Base-by-base conservation (phyloP, 2,797 vertebrate genomes). In the Morus bassanus region DNA sequence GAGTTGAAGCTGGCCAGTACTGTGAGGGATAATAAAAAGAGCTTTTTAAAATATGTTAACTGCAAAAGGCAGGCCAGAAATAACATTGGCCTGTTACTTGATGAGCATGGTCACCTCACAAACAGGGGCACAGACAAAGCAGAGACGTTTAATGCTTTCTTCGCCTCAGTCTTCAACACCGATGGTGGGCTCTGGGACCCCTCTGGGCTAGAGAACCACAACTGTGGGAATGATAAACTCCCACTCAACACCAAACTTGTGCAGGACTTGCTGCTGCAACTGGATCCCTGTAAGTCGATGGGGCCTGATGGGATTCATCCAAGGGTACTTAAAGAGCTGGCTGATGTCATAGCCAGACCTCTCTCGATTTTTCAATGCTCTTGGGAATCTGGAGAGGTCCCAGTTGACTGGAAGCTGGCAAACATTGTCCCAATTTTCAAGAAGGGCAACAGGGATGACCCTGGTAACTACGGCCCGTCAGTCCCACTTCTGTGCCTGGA, bases 221-320 rank as follows among this genome's bases (percentile, higher is more conserved):
- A 10, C 37, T 39, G 37, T 39, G 37, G 37, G 37, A 39, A 31
- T 45, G 27, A 53, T 63, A 37, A 61, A 53, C 13, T 53, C 39
- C 46, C 46, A 63, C 13, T 9, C 17, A 45, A 35, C 46, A 45
- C 37, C 8, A 33, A 72, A 45, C 27, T 31, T 53, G 7, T 50
- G n/a, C 18, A 63, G 53, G 46, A 54, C 48, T 63, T 63, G 13
- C 46, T 61, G 37, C 37, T 53, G 48, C 57, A 63, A 27, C 33
- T 45, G 33, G 17, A 63, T 17, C 13, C 33, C 61, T 1, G 0
- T 18, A 39, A n/a, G 24, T 41, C 11, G 30, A 30, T 24, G 19
- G 12, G 45, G 15, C 24, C 24, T 23, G 25, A 50, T 11, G 15
- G 30, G 30, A 81, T n/a, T 60, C 65, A 59, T 39, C 17, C 27